Evolutionary conservation across 2,797 vertebrate genomes (phyloP), one percentile per base, ranked within the genome.

Genomic region (Novumbra hubbsi): DNA sequence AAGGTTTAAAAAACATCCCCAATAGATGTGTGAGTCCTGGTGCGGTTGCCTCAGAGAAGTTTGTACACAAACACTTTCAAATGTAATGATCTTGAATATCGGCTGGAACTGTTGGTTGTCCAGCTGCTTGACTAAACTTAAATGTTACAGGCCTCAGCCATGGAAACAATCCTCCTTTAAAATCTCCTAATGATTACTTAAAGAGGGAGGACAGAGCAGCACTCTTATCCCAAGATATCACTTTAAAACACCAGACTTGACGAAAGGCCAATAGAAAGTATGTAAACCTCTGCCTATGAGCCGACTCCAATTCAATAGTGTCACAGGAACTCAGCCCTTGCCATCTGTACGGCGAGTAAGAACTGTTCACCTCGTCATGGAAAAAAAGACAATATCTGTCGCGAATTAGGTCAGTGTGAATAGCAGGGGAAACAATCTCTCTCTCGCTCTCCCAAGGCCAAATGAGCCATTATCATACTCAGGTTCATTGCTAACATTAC

Each of bases 381-480:
- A 50, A 69, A 30, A 17, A 49, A 74, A 72, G 78, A 81, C 55
- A 74, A 84, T 86, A 86, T 73, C 70, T 65, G 80, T 78, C 73
- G 21, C 79, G 79, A 87, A 89, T 90, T 85, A 90, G 86, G 82
- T 87, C 80, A 74, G 17, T 52, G 85, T 76, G 83, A 90, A 88
- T 86, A 76, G 93, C 88, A 91, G 87, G 89, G 89, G 86, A 88
- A 87, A 80, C 72, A 34, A 81, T 83, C 79, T 82, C 86, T 86
- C 83, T 92, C 90, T 87, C 87, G 71, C 49, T 89, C 73, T 72
- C 73, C 82, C 85, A 80, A 45, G 41, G 88, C 84, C 88, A 83
- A 82, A 84, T 80, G 75, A 73, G 70, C 80, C 84, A 83, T 86
- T 87, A 86, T 86, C 80, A 84, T 86, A 81, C 82, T 76, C 83